phyloP scores from a whole-genome alignment of 2,797 vertebrate genomes.

The Parambassis ranga region DNA sequence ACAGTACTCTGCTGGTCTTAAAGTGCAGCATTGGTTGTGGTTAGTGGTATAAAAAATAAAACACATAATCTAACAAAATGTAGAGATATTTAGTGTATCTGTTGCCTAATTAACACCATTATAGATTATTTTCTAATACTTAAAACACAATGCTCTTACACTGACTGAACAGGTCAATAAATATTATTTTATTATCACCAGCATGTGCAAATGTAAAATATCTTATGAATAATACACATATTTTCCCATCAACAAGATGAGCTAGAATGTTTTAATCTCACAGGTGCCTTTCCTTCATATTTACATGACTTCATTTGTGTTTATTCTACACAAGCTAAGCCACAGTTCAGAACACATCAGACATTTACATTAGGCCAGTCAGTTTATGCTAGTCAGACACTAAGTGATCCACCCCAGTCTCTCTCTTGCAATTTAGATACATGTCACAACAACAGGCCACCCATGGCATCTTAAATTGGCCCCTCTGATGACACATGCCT shows the following conservation, averaged over 20 bases:
- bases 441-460: conserved; percentile 73
- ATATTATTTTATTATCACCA: neutral
- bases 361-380: conserved; percentile 13
- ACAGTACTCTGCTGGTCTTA: too few relatives aligned
- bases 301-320: neutral
- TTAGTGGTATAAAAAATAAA: neutral
- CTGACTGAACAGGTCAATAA: neutral
- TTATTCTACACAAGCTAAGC: neutral
- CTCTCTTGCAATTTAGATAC: conserved; percentile 60
- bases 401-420: conserved; percentile 41
- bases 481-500: conserved; percentile 74
- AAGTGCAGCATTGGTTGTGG: too few relatives aligned
- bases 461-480: conserved; percentile 70
- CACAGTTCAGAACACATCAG: neutral
- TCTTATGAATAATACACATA: neutral
- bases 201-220: neutral
- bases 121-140: neutral
- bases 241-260: neutral
- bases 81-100: neutral
- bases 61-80: neutral
- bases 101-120: neutral
- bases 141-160: neutral
- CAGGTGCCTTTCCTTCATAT: neutral
- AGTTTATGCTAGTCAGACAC: conserved; percentile 21
- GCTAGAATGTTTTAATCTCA: neutral